These are phyloP conservation scores for Bombus ignitus DNA, from an alignment of 1,140 invertebrate genomes.

Conservation along the genomic window DNA sequence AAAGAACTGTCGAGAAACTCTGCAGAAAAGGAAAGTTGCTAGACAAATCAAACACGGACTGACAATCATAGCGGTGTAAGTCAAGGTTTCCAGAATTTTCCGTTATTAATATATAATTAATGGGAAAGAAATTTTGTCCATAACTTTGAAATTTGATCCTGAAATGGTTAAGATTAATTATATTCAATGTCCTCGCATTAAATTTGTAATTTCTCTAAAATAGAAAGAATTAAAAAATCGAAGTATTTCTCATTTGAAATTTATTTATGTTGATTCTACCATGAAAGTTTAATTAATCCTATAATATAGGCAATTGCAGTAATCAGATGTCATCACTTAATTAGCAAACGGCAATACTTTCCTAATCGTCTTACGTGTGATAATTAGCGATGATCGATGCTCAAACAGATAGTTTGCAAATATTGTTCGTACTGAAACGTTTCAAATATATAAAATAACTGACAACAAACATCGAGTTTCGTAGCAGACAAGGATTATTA, in stretches of 20 bases:
- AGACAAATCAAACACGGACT: background rate
- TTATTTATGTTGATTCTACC: background rate
- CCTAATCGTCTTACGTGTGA: slow-evolving; percentile 79
- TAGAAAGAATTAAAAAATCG: no score
- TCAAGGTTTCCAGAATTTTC: no score
- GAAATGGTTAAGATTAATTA: no score
- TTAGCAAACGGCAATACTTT: slow-evolving; percentile 76
- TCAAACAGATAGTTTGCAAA: slow-evolving; percentile 42
- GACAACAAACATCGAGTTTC: background rate
- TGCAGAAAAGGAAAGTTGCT: background rate
- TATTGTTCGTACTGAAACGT: background rate
- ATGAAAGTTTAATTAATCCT: no score
- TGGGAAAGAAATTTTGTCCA: no score
- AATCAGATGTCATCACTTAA: slow-evolving; percentile 76
- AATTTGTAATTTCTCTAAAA: no score
- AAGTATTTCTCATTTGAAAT: background rate
- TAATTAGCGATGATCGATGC: slow-evolving; percentile 72
- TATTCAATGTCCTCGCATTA: no score
- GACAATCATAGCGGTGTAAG: no score
- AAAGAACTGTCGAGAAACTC: background rate
- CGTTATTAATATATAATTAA: no score
- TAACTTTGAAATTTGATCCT: no score
- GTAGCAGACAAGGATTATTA: background rate
- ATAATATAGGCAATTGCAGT: no score
- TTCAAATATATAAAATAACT: slow-evolving; percentile 11